These are phyloP conservation scores for Drosophila mercatorum DNA, from an alignment of 2,888 invertebrate species.

Conservation along the genomic window DNA sequence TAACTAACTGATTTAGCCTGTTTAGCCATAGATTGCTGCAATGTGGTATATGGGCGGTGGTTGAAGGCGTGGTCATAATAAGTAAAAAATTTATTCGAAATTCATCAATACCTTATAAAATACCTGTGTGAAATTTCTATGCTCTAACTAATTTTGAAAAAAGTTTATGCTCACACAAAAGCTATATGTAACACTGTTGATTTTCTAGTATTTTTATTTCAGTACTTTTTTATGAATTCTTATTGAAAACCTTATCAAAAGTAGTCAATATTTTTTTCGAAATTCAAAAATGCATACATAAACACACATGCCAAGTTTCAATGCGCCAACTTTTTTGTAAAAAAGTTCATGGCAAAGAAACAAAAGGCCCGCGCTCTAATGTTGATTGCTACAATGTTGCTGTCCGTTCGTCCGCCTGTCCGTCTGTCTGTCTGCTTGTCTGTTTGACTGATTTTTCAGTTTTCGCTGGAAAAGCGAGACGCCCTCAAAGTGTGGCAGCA, in stretches of 20 bases:
- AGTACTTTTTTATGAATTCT: too few relatives aligned
- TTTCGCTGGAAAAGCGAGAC: conserved; percentile 73
- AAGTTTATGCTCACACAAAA: neutral
- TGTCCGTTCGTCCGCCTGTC: conserved; percentile 9
- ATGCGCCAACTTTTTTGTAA: neutral
- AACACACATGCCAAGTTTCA: neutral
- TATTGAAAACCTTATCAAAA: too few relatives aligned
- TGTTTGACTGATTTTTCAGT: conserved; percentile 74
- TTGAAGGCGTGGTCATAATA: neutral
- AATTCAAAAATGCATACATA: neutral
- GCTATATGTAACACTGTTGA: neutral
- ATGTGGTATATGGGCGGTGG: neutral
- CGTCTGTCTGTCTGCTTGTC: conserved; percentile 59
- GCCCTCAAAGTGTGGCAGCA: conserved; percentile 53
- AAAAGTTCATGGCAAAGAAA: neutral
- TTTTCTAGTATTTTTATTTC: too few relatives aligned
- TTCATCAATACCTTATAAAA: neutral
- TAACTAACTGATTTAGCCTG: accelerated
- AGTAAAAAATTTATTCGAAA: neutral
- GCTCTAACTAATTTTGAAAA: neutral
- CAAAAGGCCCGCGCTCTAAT: neutral
- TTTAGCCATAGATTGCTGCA: too few relatives aligned
- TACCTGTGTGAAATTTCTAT: neutral
- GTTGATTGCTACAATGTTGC: conserved; percentile 4
- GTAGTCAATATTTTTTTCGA: neutral